These are phyloP conservation scores for Apotomis turbidana DNA, from an alignment of 2,888 invertebrate species.

Conservation along the genomic window DNA sequence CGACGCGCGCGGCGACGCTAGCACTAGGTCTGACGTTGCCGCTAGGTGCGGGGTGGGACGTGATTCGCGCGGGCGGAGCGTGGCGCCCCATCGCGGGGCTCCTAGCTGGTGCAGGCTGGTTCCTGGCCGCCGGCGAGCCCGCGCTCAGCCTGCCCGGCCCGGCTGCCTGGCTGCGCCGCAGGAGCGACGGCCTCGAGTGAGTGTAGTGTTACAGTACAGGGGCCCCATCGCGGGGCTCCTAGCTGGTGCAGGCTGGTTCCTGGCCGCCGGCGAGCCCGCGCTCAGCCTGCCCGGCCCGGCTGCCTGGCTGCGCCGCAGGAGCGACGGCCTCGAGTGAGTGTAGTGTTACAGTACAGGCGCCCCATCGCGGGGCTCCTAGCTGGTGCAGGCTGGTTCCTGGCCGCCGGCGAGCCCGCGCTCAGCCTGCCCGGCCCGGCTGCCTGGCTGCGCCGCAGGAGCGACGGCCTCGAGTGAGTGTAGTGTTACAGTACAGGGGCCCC, in stretches of 20 bases:
- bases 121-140: constrained; percentile 45
- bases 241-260: neutral
- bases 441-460: no score
- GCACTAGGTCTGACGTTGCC: constrained; percentile 95
- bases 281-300: constrained; percentile 38
- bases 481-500: no score
- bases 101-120: constrained; percentile 60
- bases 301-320: no score
- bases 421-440: constrained; percentile 36
- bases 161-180: constrained; percentile 69
- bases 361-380: constrained; percentile 18
- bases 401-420: constrained; percentile 45
- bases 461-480: no score
- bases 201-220: neutral
- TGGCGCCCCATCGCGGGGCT: constrained; percentile 45
- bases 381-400: neutral
- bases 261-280: constrained; percentile 45
- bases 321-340: no score
- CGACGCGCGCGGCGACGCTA: constrained; percentile 93
- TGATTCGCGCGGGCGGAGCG: constrained; percentile 54
- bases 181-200: constrained; percentile 17
- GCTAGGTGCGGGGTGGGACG: constrained; percentile 93
- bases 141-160: constrained; percentile 67
- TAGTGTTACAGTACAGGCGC: neutral
- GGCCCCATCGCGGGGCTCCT: constrained; percentile 39